These are phyloP conservation scores for Tenthredo mesomela DNA, from an alignment of 2,888 invertebrate genomes.

Conservation along the genomic window DNA sequence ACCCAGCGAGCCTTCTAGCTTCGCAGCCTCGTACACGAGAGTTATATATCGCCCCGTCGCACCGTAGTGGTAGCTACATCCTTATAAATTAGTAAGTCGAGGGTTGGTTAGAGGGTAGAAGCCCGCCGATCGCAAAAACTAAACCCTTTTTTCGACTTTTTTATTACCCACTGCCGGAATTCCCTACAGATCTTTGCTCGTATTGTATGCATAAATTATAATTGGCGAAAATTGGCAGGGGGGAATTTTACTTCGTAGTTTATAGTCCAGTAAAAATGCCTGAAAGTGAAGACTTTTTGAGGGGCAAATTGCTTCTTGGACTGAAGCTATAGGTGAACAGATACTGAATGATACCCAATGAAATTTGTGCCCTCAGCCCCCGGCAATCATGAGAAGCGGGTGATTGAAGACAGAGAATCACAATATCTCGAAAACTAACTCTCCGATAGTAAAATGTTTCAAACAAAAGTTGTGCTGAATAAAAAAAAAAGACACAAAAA, in stretches of 20 bases:
- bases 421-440: too few species aligned
- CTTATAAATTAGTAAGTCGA: slow-evolving; percentile 47
- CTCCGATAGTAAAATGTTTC: too few species aligned
- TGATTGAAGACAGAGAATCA: too few species aligned
- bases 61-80: slow-evolving; percentile 40
- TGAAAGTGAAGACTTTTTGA: too few species aligned
- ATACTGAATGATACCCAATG: too few species aligned
- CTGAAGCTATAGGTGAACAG: too few species aligned
- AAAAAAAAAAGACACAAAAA: too few species aligned
- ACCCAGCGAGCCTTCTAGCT: slow-evolving; percentile 26
- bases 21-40: slow-evolving; percentile 25
- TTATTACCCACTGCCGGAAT: slow-evolving; percentile 17
- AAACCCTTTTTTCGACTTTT: slow-evolving; percentile 8
- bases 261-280: too few species aligned
- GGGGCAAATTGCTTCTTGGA: too few species aligned
- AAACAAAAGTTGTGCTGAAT: too few species aligned
- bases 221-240: slow-evolving; percentile 40
- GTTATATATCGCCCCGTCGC: slow-evolving; percentile 47
- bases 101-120: slow-evolving; percentile 36
- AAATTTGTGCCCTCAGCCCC: too few species aligned
- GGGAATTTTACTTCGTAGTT: background rate
- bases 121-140: slow-evolving; percentile 14
- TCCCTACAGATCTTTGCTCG: background rate
- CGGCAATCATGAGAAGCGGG: too few species aligned
- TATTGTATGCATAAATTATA: slow-evolving; percentile 42